Evolutionary conservation across 2,888 invertebrate genomes (phyloP).

Genomic region (Andrena bucephala): DNA sequence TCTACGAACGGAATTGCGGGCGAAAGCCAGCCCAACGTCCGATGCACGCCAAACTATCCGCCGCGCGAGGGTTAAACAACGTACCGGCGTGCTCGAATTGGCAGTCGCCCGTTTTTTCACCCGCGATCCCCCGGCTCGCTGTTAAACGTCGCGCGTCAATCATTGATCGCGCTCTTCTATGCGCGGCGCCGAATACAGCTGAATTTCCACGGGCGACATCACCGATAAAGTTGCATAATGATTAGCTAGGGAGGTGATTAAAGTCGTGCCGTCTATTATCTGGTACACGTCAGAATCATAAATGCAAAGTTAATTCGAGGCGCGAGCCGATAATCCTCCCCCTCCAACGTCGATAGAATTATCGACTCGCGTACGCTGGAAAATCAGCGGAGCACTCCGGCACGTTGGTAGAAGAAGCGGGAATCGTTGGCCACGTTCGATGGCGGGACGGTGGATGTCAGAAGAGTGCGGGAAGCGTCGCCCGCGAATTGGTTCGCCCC

Average conservation of each 20-base stretch:
- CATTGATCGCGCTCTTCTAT: no score
- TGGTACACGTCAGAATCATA: conserved; percentile 12
- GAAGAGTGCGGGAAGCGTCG: conserved; percentile 4
- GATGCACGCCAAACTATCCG: no score
- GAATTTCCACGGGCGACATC: background rate
- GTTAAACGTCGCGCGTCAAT: no score
- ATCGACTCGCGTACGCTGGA: background rate
- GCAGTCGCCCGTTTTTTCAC: no score
- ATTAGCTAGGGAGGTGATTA: conserved; percentile 1
- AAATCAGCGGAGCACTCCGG: conserved; percentile 13
- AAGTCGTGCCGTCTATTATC: conserved; percentile 2
- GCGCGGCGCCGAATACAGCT: background rate
- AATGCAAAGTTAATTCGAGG: conserved; percentile 24
- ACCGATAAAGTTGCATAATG: background rate
- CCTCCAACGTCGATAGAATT: background rate
- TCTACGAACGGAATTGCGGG: no score
- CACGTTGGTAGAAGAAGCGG: conserved; percentile 15
- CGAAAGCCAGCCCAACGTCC: no score
- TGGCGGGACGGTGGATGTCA: background rate
- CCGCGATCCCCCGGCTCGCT: no score
- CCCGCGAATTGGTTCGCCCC: no score
- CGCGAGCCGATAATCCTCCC: conserved; percentile 5
- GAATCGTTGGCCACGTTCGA: conserved; percentile 7
- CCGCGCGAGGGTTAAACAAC: no score
- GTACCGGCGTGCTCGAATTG: no score